Evolutionary conservation across 2,113 vertebrate genomes (phyloP).

Genomic region (Percina caprodes): DNA sequence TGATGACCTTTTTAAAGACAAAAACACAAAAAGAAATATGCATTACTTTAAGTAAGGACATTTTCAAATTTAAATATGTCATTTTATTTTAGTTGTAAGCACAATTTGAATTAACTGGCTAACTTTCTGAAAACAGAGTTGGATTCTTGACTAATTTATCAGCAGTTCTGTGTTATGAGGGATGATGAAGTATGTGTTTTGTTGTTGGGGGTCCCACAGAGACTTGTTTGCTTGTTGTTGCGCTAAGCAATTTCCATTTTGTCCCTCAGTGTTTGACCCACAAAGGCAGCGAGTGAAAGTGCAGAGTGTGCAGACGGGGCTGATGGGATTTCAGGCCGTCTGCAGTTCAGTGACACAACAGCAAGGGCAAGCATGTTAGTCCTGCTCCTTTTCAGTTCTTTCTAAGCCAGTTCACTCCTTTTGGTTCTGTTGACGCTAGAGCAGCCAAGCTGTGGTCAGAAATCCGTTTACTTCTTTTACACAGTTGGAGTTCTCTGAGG

Average conservation of each 20-base stretch:
- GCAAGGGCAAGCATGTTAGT: not conserved
- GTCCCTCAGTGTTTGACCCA: slow-evolving; percentile 40
- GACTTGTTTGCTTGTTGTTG: slow-evolving; percentile 43
- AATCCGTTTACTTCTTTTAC: not conserved
- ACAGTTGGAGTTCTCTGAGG: not conserved
- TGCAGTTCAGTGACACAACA: slow-evolving; percentile 36
- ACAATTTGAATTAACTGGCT: no score
- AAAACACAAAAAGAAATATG: no score
- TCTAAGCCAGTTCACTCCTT: not conserved
- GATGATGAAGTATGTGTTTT: slow-evolving; percentile 9
- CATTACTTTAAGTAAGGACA: no score
- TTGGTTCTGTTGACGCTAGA: not conserved
- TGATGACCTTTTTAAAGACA: no score
- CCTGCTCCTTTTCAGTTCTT: not conserved
- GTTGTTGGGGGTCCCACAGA: slow-evolving; percentile 11
- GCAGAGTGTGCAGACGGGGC: slow-evolving; percentile 62
- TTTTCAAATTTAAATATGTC: no score
- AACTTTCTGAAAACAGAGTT: not conserved
- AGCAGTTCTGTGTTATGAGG: not conserved
- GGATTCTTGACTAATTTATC: not conserved
- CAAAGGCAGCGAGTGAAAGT: slow-evolving; percentile 72
- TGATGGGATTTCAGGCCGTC: slow-evolving; percentile 55
- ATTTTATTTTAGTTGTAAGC: no score
- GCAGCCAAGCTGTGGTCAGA: not conserved
- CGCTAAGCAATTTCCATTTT: slow-evolving; percentile 68